These are phyloP conservation scores for Lophius piscatorius DNA, from an alignment of 2,113 vertebrate species.

Conservation along the genomic window DNA sequence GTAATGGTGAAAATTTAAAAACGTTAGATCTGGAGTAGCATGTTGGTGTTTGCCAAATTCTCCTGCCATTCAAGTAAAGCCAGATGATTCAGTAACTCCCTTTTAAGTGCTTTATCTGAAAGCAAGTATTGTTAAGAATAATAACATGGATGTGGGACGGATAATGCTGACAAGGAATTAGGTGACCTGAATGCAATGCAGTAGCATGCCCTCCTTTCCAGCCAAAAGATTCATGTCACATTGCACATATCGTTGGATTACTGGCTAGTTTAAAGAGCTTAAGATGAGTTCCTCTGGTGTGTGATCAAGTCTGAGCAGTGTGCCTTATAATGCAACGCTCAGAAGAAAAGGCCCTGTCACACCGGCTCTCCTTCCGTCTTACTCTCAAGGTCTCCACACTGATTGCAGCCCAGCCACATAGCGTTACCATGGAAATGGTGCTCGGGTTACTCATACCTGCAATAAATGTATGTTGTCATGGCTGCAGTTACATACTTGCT, in stretches of 20 bases:
- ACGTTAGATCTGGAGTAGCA: conserved; percentile 27
- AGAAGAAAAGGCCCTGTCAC: conserved; percentile 69
- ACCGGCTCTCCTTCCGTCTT: conserved; percentile 53
- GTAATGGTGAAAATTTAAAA: conserved; percentile 13
- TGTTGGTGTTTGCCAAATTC: conserved; percentile 48
- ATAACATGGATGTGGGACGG: conserved; percentile 70
- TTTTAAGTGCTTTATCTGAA: conserved; percentile 68
- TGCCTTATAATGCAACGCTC: conserved; percentile 58
- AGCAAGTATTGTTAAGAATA: conserved; percentile 73
- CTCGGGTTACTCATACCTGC: conserved; percentile 68
- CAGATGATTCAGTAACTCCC: conserved; percentile 62
- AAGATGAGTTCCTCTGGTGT: conserved; percentile 75
- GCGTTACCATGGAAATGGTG: conserved; percentile 81
- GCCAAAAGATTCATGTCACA: conserved; percentile 75
- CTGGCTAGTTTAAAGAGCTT: conserved; percentile 74
- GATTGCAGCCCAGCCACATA: conserved; percentile 71
- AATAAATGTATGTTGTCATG: conserved; percentile 51
- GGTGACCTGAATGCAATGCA: conserved; percentile 71
- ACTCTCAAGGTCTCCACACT: conserved; percentile 72
- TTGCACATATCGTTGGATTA: conserved; percentile 77
- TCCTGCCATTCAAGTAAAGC: conserved; percentile 65
- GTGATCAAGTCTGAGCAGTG: conserved; percentile 65
- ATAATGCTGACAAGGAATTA: conserved; percentile 74
- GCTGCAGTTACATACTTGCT: conserved; percentile 41
- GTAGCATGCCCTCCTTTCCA: conserved; percentile 70